phyloP scores from a whole-genome alignment of 2,113 vertebrate species.

The Phycodurus eques region DNA sequence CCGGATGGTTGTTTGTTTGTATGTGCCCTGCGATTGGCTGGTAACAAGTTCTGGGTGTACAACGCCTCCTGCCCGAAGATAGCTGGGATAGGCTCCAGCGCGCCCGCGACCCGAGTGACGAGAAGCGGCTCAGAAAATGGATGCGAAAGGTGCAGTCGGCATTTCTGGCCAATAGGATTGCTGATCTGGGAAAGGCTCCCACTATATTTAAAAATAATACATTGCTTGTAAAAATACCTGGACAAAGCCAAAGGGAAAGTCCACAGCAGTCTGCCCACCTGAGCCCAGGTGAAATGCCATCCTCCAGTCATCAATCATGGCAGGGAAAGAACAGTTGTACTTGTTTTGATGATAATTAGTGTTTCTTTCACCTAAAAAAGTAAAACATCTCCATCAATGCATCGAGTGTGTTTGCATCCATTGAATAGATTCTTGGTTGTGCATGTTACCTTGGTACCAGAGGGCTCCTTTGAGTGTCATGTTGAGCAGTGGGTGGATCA shows the following conservation, averaged over 20 bases:
- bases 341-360: constrained; percentile 64
- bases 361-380: constrained; percentile 81
- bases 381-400: not conserved
- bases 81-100: no score
- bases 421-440: not conserved
- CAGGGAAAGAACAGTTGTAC: constrained; percentile 87
- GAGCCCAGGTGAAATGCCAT: constrained; percentile 78
- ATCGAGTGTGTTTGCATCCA: no score
- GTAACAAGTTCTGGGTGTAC: no score
- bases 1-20: no score
- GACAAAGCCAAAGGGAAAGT: constrained; percentile 91
- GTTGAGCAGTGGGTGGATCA: constrained; percentile 86
- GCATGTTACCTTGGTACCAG: constrained; percentile 86
- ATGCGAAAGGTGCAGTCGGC: no score
- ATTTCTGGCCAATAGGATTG: no score
- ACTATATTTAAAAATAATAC: not conserved
- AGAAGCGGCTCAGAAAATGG: no score
- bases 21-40: no score
- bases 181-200: not conserved
- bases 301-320: constrained; percentile 88
- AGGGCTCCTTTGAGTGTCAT: constrained; percentile 85
- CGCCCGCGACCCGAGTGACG: no score
- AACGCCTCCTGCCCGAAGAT: no score
- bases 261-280: constrained; percentile 67
- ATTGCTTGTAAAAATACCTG: constrained; percentile 71